phyloP scores from a whole-genome alignment of 2,888 invertebrate genomes.

The Heterodera filipjevi region DNA sequence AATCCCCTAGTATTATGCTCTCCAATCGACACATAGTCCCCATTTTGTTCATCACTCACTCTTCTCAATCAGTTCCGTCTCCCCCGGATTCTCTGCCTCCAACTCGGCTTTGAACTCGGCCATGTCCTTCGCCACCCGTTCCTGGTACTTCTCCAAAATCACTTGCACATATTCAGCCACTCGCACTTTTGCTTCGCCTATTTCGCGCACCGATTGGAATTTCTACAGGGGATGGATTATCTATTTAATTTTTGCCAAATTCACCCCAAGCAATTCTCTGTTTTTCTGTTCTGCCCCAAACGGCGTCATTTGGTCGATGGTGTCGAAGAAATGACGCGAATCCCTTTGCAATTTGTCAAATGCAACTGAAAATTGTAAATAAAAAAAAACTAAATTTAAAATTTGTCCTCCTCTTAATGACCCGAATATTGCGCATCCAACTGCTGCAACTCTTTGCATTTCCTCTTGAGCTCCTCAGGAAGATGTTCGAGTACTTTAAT shows the following conservation, averaged over 20 bases:
- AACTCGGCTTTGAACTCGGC: conserved; percentile 97
- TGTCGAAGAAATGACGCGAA: conserved; percentile 48
- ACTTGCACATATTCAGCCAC: conserved; percentile 71
- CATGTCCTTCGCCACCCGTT: conserved; percentile 49
- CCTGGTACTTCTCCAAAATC: conserved; percentile 47
- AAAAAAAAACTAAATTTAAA: not conserved
- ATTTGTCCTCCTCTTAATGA: not conserved
- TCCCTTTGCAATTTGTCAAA: conserved; percentile 39
- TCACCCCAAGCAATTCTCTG: conserved; percentile 22
- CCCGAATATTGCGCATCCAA: conserved; percentile 67
- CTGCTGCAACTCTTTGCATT: conserved; percentile 97
- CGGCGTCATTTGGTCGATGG: conserved; percentile 33
- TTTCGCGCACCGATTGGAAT: conserved; percentile 87
- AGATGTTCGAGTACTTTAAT: conserved; percentile 92
- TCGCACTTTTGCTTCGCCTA: conserved; percentile 93
- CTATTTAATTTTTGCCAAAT: too few species aligned
- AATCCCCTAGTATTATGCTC: not conserved
- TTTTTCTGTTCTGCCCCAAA: conserved; percentile 71
- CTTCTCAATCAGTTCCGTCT: conserved; percentile 57
- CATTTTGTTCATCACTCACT: conserved; percentile 37
- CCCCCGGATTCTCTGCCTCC: conserved; percentile 78
- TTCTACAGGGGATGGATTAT: conserved; percentile 68
- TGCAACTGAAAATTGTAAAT: conserved; percentile 34
- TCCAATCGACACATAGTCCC: not conserved
- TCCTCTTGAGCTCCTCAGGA: conserved; percentile 91